Evolutionary conservation across 2,113 vertebrate genomes (phyloP).

Genomic region (Myiopsitta monachus): DNA sequence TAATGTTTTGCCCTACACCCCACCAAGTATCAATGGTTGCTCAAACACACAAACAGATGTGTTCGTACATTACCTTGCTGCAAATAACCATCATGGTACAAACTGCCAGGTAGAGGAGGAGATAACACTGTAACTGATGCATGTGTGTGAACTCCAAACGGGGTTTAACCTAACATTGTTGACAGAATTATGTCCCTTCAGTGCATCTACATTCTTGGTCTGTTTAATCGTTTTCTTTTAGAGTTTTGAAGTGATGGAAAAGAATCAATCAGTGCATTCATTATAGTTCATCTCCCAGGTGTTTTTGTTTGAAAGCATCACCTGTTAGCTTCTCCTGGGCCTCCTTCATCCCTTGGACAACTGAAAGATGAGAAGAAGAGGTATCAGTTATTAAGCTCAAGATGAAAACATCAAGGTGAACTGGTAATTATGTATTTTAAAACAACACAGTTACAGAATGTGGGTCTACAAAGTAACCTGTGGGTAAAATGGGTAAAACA

Average conservation of each 20-base stretch:
- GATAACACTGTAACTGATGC: constrained; percentile 17
- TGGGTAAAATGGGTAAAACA: neutral
- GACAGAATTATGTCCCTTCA: constrained; percentile 36
- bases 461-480: neutral
- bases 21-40: neutral
- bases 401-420: neutral
- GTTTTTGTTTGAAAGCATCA: constrained; percentile 84
- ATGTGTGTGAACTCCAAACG: constrained; percentile 40
- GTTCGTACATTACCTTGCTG: neutral
- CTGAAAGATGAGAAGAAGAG: constrained; percentile 70
- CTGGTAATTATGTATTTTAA: neutral
- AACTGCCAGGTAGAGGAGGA: constrained; percentile 32
- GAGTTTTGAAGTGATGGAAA: constrained; percentile 9
- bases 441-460: neutral
- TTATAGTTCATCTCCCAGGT: constrained; percentile 91
- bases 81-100: constrained; percentile 4
- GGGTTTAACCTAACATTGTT: constrained; percentile 38
- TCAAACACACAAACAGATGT: neutral
- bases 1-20: neutral
- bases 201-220: constrained; percentile 41
- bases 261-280: constrained; percentile 16
- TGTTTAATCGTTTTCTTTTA: constrained; percentile 15
- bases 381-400: neutral
- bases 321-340: constrained; percentile 94
- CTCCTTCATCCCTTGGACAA: constrained; percentile 92